phyloP scores from a whole-genome alignment of 2,797 vertebrate genomes.

The Crotalus adamanteus region DNA sequence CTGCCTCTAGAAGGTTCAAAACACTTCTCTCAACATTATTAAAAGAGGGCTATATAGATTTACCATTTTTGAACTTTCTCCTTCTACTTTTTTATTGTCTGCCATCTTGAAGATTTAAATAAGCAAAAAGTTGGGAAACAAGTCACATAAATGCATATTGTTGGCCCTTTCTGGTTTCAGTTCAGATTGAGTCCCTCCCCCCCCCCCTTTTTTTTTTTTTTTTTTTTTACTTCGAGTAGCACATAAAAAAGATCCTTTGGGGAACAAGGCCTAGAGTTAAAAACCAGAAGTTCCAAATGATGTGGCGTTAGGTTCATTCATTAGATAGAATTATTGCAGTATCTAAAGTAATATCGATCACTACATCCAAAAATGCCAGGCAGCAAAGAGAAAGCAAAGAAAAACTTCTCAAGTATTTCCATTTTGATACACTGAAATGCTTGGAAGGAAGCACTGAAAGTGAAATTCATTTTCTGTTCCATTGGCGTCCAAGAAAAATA shows the following conservation, averaged over 20 bases:
- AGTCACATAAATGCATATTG: not conserved
- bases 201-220: not conserved
- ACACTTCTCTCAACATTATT: not conserved
- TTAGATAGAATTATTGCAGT: not conserved
- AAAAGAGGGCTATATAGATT: not conserved
- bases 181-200: not conserved
- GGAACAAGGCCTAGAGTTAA: not conserved
- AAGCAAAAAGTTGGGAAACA: not conserved
- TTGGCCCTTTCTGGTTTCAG: not conserved
- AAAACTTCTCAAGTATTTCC: not conserved
- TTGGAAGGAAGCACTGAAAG: not conserved
- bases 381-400: not conserved
- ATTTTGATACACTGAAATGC: not conserved
- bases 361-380: not conserved
- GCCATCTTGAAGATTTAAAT: not conserved
- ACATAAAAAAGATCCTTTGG: not conserved
- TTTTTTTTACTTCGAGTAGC: not conserved
- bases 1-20: not conserved
- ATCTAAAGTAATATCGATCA: not conserved
- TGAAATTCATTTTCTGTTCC: not conserved
- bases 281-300: not conserved
- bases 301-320: not conserved
- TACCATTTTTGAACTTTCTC: not conserved
- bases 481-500: not conserved
- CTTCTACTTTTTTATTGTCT: not conserved